Evolutionary conservation across 2,797 vertebrate species (phyloP), one percentile per base, ranked within the genome.

Genomic region (Pteronotus mesoamericanus): DNA sequence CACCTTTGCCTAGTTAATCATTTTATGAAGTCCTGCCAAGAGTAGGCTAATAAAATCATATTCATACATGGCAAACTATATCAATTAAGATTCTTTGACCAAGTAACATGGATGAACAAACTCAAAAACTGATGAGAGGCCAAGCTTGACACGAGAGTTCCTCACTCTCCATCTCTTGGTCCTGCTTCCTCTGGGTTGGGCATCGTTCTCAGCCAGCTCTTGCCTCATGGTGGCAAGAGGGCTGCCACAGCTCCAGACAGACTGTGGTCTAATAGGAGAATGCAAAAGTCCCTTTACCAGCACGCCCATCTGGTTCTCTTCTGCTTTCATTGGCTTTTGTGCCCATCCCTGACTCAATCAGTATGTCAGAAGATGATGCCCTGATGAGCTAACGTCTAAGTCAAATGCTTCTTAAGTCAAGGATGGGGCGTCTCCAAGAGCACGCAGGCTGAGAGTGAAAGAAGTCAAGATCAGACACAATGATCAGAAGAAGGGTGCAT

Each of bases 381-480:
- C 18, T 44, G 5, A 79, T 57, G 26, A 82, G 24, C 21, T 44
- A 22, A 61, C 59, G 44, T 26, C 19, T n/a, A 39, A 2, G 16
- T 74, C 34, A 79, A 51, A 42, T 26, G 9, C 21, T 80, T 37
- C 51, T 15, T 51, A 34, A 53, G 9, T 61, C 57, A 48, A 29
- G 3, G 22, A 11, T 3, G 15, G 29, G 29, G 6, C 4, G 29
- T 11, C 59, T 75, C 39, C 74, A 22, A 42, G 15, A 29, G 14
- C 34, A 42, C 29, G 9, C 0, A 39, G 44, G 55, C 72, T n/a
- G 5, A n/a, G n/a, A 39, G 9, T 1, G 7, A n/a, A 29, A 51
- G 24, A 37, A 61, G 34, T 29, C 19, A 78, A 53, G 21, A 3
- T 59, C 53, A 68, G 29, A 88, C 11, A 37, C 11, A 19, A 24